Evolutionary conservation across 2,888 invertebrate species (phyloP).

Genomic region (Tachina fera): DNA sequence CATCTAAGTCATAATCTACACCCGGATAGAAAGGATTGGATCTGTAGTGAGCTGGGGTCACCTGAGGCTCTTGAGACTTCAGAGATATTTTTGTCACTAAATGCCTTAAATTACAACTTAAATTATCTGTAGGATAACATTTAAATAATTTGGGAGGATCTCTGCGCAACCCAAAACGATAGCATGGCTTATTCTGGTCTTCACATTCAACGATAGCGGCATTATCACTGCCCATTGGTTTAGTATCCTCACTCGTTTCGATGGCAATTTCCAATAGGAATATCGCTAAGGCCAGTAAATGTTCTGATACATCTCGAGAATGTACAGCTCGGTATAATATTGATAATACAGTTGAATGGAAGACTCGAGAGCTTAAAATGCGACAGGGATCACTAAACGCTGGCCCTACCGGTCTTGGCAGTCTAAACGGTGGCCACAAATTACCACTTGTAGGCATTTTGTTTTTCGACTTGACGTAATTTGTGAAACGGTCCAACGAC

Average conservation of each 20-base stretch:
- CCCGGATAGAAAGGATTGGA: conserved; percentile 88
- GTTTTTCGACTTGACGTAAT: conserved; percentile 87
- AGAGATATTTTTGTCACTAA: conserved; percentile 86
- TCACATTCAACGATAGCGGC: conserved; percentile 80
- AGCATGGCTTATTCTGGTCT: conserved; percentile 75
- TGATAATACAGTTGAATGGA: conserved; percentile 86
- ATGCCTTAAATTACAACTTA: conserved; percentile 90
- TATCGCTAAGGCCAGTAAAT: conserved; percentile 92
- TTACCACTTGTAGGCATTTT: conserved; percentile 85
- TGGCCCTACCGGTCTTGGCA: conserved; percentile 86
- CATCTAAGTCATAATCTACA: conserved; percentile 89
- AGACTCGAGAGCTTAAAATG: conserved; percentile 81
- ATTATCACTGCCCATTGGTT: conserved; percentile 73
- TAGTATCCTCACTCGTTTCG: conserved; percentile 76
- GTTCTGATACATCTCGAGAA: conserved; percentile 90
- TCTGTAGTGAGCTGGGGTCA: conserved; percentile 84
- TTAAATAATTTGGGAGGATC: conserved; percentile 83
- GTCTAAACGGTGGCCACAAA: conserved; percentile 92
- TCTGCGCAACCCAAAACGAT: conserved; percentile 76
- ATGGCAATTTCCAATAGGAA: conserved; percentile 94
- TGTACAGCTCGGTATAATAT: conserved; percentile 93
- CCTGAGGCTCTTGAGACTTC: conserved; percentile 85
- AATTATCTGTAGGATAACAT: conserved; percentile 89
- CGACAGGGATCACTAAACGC: conserved; percentile 87
- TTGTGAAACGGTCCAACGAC: conserved; percentile 95